Evolutionary conservation across 2,888 invertebrate species (phyloP).

Genomic region (Sarcophaga carnaria): DNA sequence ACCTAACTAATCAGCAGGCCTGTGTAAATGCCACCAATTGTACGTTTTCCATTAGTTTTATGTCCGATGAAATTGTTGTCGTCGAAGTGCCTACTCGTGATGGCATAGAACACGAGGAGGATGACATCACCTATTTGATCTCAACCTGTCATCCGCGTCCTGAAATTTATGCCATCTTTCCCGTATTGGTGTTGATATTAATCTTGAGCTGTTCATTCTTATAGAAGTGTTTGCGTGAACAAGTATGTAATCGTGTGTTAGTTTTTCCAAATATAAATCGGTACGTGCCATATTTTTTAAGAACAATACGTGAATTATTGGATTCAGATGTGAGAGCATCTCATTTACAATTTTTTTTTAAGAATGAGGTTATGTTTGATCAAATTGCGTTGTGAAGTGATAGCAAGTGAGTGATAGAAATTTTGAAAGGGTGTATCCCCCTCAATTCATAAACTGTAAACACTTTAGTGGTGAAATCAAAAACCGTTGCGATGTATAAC

Average conservation of each 20-base stretch:
- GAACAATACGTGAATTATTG: not conserved
- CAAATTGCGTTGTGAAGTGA: no score
- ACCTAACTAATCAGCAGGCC: constrained; percentile 81
- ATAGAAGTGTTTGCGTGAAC: constrained; percentile 79
- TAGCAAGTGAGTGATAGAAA: no score
- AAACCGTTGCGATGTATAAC: no score
- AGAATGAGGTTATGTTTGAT: no score
- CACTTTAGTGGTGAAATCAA: no score
- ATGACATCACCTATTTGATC: constrained; percentile 87
- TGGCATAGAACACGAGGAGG: constrained; percentile 89
- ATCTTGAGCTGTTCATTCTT: constrained; percentile 92
- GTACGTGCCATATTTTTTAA: constrained; percentile 6
- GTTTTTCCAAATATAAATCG: not conserved
- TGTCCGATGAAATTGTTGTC: constrained; percentile 90
- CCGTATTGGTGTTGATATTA: constrained; percentile 88
- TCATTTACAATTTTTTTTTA: no score
- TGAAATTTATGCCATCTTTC: constrained; percentile 90
- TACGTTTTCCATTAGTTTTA: constrained; percentile 87
- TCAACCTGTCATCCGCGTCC: constrained; percentile 92
- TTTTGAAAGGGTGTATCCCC: no score
- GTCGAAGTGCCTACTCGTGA: constrained; percentile 92
- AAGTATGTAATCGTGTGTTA: not conserved
- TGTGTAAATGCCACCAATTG: constrained; percentile 91
- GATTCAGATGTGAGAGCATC: no score
- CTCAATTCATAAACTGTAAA: no score